These are phyloP conservation scores for Siderastrea radians DNA, from an alignment of 92 coral and sea anemone genomes.

Conservation along the genomic window DNA sequence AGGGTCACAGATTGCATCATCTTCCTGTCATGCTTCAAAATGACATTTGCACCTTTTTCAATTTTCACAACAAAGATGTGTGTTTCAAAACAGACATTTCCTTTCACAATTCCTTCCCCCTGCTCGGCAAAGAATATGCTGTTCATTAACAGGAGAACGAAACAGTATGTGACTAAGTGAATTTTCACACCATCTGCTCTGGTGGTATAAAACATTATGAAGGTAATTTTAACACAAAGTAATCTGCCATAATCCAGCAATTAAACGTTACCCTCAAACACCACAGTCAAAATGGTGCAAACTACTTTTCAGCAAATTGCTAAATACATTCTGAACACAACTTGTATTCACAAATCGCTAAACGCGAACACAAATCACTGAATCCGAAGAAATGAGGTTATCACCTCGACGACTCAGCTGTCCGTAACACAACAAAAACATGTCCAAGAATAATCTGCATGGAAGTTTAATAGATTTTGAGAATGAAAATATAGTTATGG, in stretches of 20 bases:
- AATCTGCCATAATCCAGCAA: background rate
- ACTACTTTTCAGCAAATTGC: background rate
- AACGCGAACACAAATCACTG: background rate
- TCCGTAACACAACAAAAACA: background rate
- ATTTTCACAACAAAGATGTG: background rate
- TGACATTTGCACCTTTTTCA: background rate
- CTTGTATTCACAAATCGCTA: background rate
- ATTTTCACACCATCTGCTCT: conserved; percentile 7
- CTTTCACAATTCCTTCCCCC: background rate
- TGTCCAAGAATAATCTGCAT: background rate
- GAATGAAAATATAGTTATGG: background rate
- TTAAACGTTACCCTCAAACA: background rate
- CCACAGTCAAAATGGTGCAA: background rate
- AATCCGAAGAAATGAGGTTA: background rate
- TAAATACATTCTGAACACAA: background rate
- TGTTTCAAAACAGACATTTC: background rate
- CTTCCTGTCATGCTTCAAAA: background rate
- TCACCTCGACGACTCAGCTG: background rate
- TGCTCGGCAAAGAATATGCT: background rate
- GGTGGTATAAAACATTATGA: background rate
- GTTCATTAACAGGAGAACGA: background rate
- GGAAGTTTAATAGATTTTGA: background rate
- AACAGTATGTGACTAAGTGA: background rate
- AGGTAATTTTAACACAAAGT: background rate
- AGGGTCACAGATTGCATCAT: conserved; percentile 23